Evolutionary conservation across 1,140 invertebrate genomes (phyloP).

Genomic region (Drosophila nigrodunni): DNA sequence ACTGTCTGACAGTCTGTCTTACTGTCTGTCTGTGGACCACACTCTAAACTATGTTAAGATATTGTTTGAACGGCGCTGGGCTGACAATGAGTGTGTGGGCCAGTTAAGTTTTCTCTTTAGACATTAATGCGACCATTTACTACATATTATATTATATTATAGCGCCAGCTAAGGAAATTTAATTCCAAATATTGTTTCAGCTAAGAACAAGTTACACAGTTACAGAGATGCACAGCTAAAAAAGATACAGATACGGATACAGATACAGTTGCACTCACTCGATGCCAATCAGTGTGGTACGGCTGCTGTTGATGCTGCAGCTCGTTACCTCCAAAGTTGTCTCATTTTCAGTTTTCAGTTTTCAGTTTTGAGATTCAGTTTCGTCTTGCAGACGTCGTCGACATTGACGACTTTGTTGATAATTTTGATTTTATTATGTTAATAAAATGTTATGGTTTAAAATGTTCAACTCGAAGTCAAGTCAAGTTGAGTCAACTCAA

Average conservation of each 20-base stretch:
- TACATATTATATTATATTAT: slow-evolving; percentile 71
- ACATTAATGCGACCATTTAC: slow-evolving; percentile 77
- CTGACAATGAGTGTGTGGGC: slow-evolving; percentile 71
- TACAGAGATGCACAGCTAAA: slow-evolving; percentile 19
- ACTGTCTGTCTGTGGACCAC: slow-evolving; percentile 50
- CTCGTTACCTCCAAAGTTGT: slow-evolving; percentile 72
- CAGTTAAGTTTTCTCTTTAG: slow-evolving; percentile 64
- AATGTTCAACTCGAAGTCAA: slow-evolving; percentile 68
- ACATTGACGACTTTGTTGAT: slow-evolving; percentile 84
- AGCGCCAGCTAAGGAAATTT: slow-evolving; percentile 36
- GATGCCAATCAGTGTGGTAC: slow-evolving; percentile 64
- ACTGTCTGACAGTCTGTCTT: neutral
- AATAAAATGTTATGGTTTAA: slow-evolving; percentile 84
- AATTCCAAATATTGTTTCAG: slow-evolving; percentile 35
- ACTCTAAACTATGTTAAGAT: slow-evolving; percentile 76
- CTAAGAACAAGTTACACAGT: slow-evolving; percentile 17
- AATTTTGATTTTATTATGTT: slow-evolving; percentile 84
- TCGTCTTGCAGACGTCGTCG: slow-evolving; percentile 49
- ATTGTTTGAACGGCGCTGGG: slow-evolving; percentile 56
- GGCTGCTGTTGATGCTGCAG: slow-evolving; percentile 39
- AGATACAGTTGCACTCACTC: slow-evolving; percentile 1
- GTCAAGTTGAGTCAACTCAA: no score
- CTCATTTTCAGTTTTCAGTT: slow-evolving; percentile 60
- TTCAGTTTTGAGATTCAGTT: slow-evolving; percentile 37
- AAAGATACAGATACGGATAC: slow-evolving; percentile 21